Percentiles rank a stretch among this genome's conserved stretches.
Conservation (phyloP, 2,797 vertebrate genomes). For the Phataginus tricuspis region DNA sequence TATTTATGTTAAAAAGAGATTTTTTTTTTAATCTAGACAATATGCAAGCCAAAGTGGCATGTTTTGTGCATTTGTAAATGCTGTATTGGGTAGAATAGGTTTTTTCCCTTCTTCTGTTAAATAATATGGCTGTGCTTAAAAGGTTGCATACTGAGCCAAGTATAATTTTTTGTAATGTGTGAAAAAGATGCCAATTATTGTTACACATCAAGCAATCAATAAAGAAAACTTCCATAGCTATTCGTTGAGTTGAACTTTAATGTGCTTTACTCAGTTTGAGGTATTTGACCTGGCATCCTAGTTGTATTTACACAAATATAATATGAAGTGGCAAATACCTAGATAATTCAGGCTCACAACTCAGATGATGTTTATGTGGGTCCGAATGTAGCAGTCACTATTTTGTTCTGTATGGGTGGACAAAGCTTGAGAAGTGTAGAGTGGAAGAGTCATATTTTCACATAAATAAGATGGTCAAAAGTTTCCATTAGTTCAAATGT, state of each 20-base stretch:
- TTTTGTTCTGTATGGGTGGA: conserved; percentile 46
- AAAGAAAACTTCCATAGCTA: conserved; percentile 90
- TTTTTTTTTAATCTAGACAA: conserved; percentile 92
- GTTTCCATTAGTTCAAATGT: conserved; percentile 45
- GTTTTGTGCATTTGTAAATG: conserved; percentile 95
- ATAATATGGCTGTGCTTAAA: conserved; percentile 91
- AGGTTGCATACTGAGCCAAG: conserved; percentile 99
- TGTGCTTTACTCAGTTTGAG: conserved; percentile 68
- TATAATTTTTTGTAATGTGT: conserved; percentile 94
- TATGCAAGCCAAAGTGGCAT: conserved; percentile 97
- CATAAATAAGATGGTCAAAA: conserved; percentile 12
- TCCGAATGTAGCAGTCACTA: neutral
- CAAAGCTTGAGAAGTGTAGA: conserved; percentile 29
- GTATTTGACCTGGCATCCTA: neutral
- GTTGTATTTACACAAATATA: conserved; percentile 20
- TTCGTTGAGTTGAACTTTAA: conserved; percentile 73
- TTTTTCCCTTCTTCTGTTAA: conserved; percentile 80
- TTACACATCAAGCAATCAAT: conserved; percentile 94
- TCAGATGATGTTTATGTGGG: conserved; percentile 15
- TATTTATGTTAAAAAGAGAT: conserved; percentile 95
- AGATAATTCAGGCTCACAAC: neutral
- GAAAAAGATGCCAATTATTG: conserved; percentile 88
- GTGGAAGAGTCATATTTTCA: conserved; percentile 58
- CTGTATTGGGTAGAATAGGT: conserved; percentile 91
- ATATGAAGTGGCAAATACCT: conserved; percentile 24